Percentiles rank a stretch among this genome's conserved stretches.
These are phyloP conservation scores for Zalophus californianus DNA, from an alignment of 2,797 vertebrate species.

Conservation along the genomic window DNA sequence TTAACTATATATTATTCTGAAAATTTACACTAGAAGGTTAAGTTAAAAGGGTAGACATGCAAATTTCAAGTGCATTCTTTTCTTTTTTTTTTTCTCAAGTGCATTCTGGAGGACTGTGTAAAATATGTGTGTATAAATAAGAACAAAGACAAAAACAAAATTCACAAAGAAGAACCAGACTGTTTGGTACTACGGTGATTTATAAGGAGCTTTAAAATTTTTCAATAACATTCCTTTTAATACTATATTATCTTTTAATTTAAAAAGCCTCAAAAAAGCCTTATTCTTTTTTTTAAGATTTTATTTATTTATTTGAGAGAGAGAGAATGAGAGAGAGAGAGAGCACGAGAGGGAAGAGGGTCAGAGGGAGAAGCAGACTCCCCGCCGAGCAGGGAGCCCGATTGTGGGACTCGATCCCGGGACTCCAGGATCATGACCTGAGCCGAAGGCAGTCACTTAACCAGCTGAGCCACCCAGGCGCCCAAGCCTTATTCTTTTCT, in stretches of 20 bases:
- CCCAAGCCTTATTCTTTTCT: constrained; percentile 10
- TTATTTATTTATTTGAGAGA: too few relatives aligned
- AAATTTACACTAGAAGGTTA: constrained; percentile 12
- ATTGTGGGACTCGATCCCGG: too few relatives aligned
- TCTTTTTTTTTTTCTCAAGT: not conserved
- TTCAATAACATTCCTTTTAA: constrained; percentile 16
- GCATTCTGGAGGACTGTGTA: not conserved
- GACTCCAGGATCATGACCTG: too few relatives aligned
- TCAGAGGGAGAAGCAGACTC: too few relatives aligned
- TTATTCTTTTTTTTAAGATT: not conserved
- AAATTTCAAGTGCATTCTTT: constrained; percentile 24
- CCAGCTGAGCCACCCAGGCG: too few relatives aligned
- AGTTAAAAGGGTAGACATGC: constrained; percentile 1
- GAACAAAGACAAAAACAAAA: constrained; percentile 46
- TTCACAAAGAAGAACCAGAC: constrained; percentile 38
- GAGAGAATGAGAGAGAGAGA: too few relatives aligned
- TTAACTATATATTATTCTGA: constrained; percentile 21
- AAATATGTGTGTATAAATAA: not conserved
- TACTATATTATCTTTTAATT: constrained; percentile 15
- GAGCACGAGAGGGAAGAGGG: too few relatives aligned
- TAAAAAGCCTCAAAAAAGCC: constrained; percentile 5
- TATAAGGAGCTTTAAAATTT: constrained; percentile 18
- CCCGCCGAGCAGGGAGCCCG: too few relatives aligned
- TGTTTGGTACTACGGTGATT: constrained; percentile 38
- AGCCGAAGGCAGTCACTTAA: too few relatives aligned